Percentiles rank a stretch among this genome's conserved stretches.
Conservation (phyloP, 2,888 invertebrate genomes). For the Idaea dimidiata region DNA sequence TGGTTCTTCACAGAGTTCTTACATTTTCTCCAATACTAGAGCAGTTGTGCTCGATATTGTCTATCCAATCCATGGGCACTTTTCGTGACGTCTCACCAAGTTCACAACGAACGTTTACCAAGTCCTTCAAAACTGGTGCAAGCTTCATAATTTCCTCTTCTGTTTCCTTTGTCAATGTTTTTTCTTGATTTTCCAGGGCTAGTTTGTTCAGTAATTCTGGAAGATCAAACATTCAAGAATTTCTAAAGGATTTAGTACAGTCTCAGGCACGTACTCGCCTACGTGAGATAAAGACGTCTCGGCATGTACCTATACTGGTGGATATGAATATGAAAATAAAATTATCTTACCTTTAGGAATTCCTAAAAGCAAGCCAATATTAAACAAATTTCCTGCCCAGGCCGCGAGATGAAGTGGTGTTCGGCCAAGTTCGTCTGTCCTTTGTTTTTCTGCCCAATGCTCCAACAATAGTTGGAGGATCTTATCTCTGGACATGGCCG, state of each 20-base stretch:
- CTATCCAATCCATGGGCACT: constrained; percentile 26
- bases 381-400: constrained; percentile 46
- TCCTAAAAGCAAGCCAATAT: constrained; percentile 40
- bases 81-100: constrained; percentile 7
- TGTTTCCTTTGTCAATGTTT: constrained; percentile 4
- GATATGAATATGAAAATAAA: too few relatives aligned
- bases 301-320: too few relatives aligned
- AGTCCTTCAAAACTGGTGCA: constrained; percentile 13
- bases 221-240: constrained; percentile 6
- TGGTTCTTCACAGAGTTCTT: constrained; percentile 6
- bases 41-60: constrained; percentile 31
- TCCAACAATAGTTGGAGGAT: constrained; percentile 47
- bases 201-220: constrained; percentile 13
- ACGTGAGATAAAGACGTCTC: too few relatives aligned
- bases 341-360: constrained; percentile 32
- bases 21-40: constrained; percentile 4
- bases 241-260: not conserved
- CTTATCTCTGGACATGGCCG: constrained; percentile 45
- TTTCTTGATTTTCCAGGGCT: not conserved
- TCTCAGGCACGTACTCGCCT: too few relatives aligned
- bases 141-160: constrained; percentile 24
- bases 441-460: constrained; percentile 39
- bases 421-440: constrained; percentile 49
- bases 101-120: constrained; percentile 29
- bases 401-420: constrained; percentile 63